Evolutionary conservation across 2,888 invertebrate genomes (phyloP).

Genomic region (Cheilosia vernalis): DNA sequence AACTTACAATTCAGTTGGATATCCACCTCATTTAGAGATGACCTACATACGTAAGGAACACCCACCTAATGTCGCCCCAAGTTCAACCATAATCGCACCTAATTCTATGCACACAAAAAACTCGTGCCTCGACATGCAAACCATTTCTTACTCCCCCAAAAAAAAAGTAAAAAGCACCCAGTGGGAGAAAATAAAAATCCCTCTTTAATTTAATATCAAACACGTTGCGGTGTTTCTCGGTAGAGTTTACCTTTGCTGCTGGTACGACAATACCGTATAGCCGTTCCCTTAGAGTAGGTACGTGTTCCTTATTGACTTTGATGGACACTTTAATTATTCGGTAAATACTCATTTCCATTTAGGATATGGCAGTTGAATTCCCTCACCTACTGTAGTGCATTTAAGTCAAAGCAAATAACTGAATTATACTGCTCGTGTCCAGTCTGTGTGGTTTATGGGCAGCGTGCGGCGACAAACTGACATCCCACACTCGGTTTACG

Average conservation of each 20-base stretch:
- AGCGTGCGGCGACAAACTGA: background rate
- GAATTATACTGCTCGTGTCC: background rate
- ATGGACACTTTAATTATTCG: slow-evolving; percentile 67
- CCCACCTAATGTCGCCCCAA: slow-evolving; percentile 28
- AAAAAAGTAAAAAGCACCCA: background rate
- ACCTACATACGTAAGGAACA: slow-evolving; percentile 40
- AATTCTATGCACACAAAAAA: slow-evolving; percentile 31
- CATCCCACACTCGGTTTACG: background rate
- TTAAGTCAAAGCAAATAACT: slow-evolving; percentile 8
- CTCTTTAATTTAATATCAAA: slow-evolving; percentile 46
- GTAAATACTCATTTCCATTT: slow-evolving; percentile 46
- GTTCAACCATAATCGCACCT: slow-evolving; percentile 37
- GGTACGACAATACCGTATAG: background rate
- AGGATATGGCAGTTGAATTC: slow-evolving; percentile 16
- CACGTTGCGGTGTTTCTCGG: slow-evolving; percentile 47
- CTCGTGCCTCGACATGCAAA: slow-evolving; percentile 49
- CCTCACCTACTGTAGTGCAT: background rate
- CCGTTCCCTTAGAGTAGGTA: background rate
- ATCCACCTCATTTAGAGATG: slow-evolving; percentile 29
- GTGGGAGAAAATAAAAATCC: slow-evolving; percentile 26
- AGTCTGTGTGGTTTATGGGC: background rate
- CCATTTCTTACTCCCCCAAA: slow-evolving; percentile 1
- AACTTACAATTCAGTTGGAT: slow-evolving; percentile 16
- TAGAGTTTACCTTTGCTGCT: slow-evolving; percentile 20
- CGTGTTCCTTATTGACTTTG: slow-evolving; percentile 49